Base-by-base conservation (phyloP, 2,888 invertebrate species). In the Erebia aethiops region DNA sequence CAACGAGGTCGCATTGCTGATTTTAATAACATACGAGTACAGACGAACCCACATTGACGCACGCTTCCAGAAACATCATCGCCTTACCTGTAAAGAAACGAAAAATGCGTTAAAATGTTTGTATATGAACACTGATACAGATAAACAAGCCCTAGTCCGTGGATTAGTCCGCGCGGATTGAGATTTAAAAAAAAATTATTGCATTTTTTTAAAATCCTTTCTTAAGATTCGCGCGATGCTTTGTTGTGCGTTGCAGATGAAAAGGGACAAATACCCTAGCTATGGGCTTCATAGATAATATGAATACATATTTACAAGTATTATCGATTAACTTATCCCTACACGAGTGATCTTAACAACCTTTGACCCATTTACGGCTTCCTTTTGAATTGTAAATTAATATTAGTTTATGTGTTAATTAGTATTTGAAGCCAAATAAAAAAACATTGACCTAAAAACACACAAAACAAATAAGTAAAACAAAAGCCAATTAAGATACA, bases 1-100 rank as follows among this genome's bases (percentile, higher is more conserved):
- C 86, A 88, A 88, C 85, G 83, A 87, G 83, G 79, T 76, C 81
- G 84, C 81, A 84, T 85, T 80, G 84, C 83, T 84, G 83, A 84
- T 85, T 82, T 82, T 80, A 79, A 79, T 80, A 79, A 79, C 78
- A 80, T 8, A 13, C n/a, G 14, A 14, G 13, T 51, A 18, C 79
- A 76, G 75, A 79, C 70, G 62, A 58, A 72, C 72, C 61, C 75
- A 74, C 73, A 74, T 79, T 76, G 81, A 81, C 75, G 80, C 78
- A 81, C 76, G 71, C 74, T 76, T 79, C 79, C 77, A 83, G 77
- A 80, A 81, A 72, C 71, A 78, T 80, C 73, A 64, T 57, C 13
- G 65, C 58, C 81, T 82, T 87, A 87, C 87, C 87, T 87, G 84
- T 69, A 84, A 86, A 76, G 49, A 82, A 79, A 76, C 77, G 81